phyloP scores from a whole-genome alignment of 1,140 invertebrate species.

The Leptinotarsa texana region DNA sequence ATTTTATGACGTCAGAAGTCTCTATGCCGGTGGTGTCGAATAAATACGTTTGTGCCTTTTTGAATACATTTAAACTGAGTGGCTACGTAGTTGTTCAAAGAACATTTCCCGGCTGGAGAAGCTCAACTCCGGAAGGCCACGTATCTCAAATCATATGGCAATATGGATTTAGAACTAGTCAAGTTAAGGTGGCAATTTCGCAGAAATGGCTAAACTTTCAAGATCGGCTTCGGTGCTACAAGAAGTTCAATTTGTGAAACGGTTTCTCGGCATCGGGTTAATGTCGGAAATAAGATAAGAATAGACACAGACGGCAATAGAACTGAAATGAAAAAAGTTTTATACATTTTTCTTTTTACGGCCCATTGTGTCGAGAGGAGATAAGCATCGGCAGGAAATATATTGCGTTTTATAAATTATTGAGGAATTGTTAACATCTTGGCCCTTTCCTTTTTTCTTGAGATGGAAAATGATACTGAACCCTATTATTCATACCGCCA shows the following conservation, averaged over 20 bases:
- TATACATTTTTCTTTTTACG: neutral
- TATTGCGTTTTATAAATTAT: neutral
- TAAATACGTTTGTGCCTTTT: too few species aligned
- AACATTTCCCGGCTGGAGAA: too few species aligned
- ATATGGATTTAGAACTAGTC: neutral
- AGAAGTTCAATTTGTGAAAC: constrained; percentile 6
- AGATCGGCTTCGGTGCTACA: neutral
- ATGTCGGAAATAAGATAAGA: constrained; percentile 2
- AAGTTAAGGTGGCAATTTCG: neutral
- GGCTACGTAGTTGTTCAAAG: too few species aligned
- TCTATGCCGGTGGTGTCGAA: too few species aligned
- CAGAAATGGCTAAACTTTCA: neutral
- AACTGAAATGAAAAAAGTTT: constrained; percentile 4
- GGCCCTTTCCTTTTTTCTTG: neutral
- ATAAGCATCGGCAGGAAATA: neutral
- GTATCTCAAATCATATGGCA: neutral
- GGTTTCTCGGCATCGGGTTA: neutral
- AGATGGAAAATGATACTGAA: too few species aligned
- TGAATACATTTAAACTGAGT: too few species aligned
- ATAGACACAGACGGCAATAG: constrained; percentile 1
- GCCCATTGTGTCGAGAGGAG: neutral
- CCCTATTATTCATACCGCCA: too few species aligned
- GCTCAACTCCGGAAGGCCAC: neutral
- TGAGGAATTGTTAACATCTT: neutral
- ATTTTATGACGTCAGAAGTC: too few species aligned